Base-by-base conservation (phyloP, 2,797 vertebrate species). In the Peromyscus eremicus region DNA sequence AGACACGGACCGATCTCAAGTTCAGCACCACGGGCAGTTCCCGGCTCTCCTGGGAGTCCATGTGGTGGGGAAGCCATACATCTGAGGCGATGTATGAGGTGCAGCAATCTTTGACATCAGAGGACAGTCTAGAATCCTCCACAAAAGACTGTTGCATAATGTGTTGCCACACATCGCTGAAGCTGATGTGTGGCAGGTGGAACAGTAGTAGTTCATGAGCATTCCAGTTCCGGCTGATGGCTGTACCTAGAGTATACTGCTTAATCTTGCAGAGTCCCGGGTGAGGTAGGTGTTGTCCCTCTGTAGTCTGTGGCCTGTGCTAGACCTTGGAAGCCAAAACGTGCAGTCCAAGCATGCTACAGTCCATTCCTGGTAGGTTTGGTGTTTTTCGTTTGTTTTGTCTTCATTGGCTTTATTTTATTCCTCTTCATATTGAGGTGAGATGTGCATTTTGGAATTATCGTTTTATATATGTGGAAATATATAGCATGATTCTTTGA, bases 241-340 rank as follows among this genome's bases (percentile, higher is more conserved):
- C 17, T 2, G 17, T 34, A 12, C 73, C 32, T 55, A 43, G 21
- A 0, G 6, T 62, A 7, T 85, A 52, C 81, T 89, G 79, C 60
- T 82, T 52, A 57, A 29, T 55, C 55, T 81, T 40, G 1, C 8
- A 77, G 77, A 75, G 94, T 64, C n/a, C 60, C 34, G 2, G 32
- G 23, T 91, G 97, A 98, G 97, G 97, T 96, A 97, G 97, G 32
- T 97, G 96, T 81, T 92, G 77, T 11, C 60, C 49, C 25, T 94
- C 88, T 80, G 1, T 32, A n/a, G n/a, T 37, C 32, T n/a, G 43
- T 25, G 14, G n/a, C 87, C 37, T 12, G 64, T 86, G 82, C 70
- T 25, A 66, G 79, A 73, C 83, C 13, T 34, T 14, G 52, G 37
- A 91, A 64, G 43, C 92, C 62, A 17, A 60, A 77, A 19, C 19